Conservation (phyloP, 2,888 invertebrate genomes). For the Andrena trimmerana region DNA sequence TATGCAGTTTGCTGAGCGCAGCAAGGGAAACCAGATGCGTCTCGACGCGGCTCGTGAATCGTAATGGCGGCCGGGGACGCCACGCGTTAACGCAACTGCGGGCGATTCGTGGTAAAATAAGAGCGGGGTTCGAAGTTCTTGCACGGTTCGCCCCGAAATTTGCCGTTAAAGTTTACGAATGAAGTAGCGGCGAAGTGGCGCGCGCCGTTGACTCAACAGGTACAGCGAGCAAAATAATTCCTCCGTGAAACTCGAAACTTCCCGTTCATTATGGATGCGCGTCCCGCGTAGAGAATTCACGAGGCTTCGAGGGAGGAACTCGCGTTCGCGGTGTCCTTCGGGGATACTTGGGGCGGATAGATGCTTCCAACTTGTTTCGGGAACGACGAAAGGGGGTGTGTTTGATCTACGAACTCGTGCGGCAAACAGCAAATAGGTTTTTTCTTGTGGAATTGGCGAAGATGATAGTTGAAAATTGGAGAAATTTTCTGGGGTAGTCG, state of each 20-base stretch:
- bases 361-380: background rate
- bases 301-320: slow-evolving; percentile 11
- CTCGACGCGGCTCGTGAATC: no score
- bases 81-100: background rate
- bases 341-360: background rate
- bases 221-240: slow-evolving; percentile 34
- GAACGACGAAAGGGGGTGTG: background rate
- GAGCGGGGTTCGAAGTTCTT: background rate
- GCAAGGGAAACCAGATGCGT: background rate
- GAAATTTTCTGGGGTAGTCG: no score
- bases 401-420: background rate
- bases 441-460: background rate
- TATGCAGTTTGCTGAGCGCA: background rate
- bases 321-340: background rate
- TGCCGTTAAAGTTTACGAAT: slow-evolving; percentile 19
- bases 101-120: background rate
- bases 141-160: slow-evolving; percentile 6
- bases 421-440: background rate
- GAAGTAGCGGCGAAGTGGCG: background rate
- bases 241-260: slow-evolving; percentile 24
- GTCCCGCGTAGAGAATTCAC: slow-evolving; percentile 1
- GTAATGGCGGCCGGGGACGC: background rate
- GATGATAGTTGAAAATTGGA: no score
- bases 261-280: slow-evolving; percentile 18
- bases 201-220: slow-evolving; percentile 31